Conservation (phyloP, 2,888 invertebrate species). For the Drosophila monieri region DNA sequence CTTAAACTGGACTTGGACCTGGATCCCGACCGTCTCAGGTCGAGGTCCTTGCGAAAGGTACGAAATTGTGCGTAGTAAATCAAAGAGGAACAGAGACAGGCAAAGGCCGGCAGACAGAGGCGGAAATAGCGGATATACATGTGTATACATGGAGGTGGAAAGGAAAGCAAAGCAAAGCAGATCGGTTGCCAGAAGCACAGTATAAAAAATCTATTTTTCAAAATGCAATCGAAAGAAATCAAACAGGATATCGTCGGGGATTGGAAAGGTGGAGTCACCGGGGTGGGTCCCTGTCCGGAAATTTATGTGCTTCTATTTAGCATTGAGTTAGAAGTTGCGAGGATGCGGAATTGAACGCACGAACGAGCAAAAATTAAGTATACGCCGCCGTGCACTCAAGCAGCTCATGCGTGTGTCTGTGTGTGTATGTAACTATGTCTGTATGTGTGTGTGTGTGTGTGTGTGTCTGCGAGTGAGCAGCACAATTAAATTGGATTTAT, state of each 20-base stretch:
- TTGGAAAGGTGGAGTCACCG: neutral
- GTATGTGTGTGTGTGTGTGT: constrained; percentile 8
- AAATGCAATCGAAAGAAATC: constrained; percentile 67
- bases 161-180: constrained; percentile 10
- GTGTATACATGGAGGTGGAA: neutral
- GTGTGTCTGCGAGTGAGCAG: constrained; percentile 32
- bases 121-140: neutral
- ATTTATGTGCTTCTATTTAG: constrained; percentile 75
- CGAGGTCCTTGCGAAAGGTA: constrained; percentile 29
- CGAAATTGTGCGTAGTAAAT: constrained; percentile 69
- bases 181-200: constrained; percentile 41
- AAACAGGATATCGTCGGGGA: constrained; percentile 49
- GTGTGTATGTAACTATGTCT: constrained; percentile 1
- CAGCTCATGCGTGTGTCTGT: constrained; percentile 43
- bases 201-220: constrained; percentile 66
- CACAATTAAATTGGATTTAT: constrained; percentile 80
- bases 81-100: constrained; percentile 35
- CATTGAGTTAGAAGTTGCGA: constrained; percentile 52
- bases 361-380: constrained; percentile 68
- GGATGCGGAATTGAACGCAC: constrained; percentile 54
- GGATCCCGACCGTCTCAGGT: neutral
- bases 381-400: constrained; percentile 56
- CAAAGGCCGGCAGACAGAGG: neutral
- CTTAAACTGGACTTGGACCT: constrained; percentile 22
- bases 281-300: constrained; percentile 29